These are phyloP conservation scores for Artibeus lituratus DNA, from an alignment of 2,797 vertebrate genomes.

Conservation along the genomic window DNA sequence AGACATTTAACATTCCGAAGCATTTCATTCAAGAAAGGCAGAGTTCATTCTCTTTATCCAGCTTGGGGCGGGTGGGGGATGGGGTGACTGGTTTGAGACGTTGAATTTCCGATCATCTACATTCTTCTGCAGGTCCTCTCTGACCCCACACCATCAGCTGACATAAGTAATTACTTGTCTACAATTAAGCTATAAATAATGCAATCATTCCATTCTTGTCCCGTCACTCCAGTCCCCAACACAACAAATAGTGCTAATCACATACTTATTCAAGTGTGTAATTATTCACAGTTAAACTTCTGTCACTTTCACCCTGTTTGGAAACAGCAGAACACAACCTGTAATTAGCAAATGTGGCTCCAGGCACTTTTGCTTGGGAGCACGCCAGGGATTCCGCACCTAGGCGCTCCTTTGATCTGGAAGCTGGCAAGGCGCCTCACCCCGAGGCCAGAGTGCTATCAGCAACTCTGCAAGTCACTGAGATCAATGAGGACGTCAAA, in stretches of 20 bases:
- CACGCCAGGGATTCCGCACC: conserved; percentile 82
- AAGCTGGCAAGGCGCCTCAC: conserved; percentile 75
- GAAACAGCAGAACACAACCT: conserved; percentile 87
- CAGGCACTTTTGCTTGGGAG: conserved; percentile 83
- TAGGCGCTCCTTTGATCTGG: conserved; percentile 83
- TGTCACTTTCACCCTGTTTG: conserved; percentile 88
- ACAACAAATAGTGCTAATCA: conserved; percentile 89
- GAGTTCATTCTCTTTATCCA: conserved; percentile 47
- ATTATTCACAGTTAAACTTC: conserved; percentile 90
- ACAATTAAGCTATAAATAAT: conserved; percentile 89
- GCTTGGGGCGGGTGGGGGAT: background rate
- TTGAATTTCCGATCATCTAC: conserved; percentile 72
- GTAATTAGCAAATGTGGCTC: conserved; percentile 86
- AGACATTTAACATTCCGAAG: conserved; percentile 75
- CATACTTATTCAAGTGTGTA: conserved; percentile 89
- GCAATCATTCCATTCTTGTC: conserved; percentile 86
- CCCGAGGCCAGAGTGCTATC: conserved; percentile 75
- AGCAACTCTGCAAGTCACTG: conserved; percentile 69
- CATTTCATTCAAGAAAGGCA: conserved; percentile 73
- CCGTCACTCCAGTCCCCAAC: conserved; percentile 84
- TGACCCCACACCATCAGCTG: conserved; percentile 79
- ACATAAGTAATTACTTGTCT: conserved; percentile 85
- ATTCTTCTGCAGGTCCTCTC: conserved; percentile 72
- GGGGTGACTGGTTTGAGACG: conserved; percentile 58
- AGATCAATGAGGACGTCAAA: conserved; percentile 81